Base-by-base conservation (phyloP, 2,797 vertebrate genomes). In the Agapornis canus region DNA sequence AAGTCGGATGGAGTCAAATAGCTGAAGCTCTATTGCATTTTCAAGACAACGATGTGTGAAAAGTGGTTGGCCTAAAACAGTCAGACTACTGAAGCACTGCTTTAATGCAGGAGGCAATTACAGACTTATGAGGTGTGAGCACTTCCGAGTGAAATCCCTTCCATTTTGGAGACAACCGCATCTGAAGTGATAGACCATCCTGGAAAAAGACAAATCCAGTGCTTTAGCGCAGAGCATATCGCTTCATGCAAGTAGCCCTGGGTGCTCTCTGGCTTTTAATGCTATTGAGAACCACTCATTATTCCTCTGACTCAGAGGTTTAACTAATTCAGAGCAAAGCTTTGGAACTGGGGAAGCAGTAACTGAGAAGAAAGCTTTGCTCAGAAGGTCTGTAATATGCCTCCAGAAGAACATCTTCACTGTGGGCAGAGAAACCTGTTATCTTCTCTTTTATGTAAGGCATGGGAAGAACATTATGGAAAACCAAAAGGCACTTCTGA, bases 21-120 rank as follows among this genome's bases (percentile, higher is more conserved):
- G 59, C 47, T 45, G 31, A 56, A 48, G 90, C 43, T 64, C 63
- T 6, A 14, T 1, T 2, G 22, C 1, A 1, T 56, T 96, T 63
- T 72, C 66, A 32, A 66, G 79, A 82, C 40, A 63, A 77, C 27
- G 17, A 40, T 3, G 65, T 49, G 82, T 60, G 89, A 92, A 90
- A 90, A 90, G 91, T 1, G 45, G 49, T 8, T 66, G 69, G 73
- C 35, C 47, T 19, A 8, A 39, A 76, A 1, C 68, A 88, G 77
- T 45, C 25, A 60, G 91, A 48, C 72, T 77, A 61, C 79, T 48
- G 83, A 79, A 94, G 93, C 52, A 2, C 40, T 9, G 51, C 90
- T 96, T 92, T 90, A 89, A 96, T 75, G 83, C 37, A 42, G 70
- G 88, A 92, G 92, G 77, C 87, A 90, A 92, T 96, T 94, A 93